phyloP scores from a whole-genome alignment of 2,113 vertebrate species.

The Ramphastos sulfuratus region DNA sequence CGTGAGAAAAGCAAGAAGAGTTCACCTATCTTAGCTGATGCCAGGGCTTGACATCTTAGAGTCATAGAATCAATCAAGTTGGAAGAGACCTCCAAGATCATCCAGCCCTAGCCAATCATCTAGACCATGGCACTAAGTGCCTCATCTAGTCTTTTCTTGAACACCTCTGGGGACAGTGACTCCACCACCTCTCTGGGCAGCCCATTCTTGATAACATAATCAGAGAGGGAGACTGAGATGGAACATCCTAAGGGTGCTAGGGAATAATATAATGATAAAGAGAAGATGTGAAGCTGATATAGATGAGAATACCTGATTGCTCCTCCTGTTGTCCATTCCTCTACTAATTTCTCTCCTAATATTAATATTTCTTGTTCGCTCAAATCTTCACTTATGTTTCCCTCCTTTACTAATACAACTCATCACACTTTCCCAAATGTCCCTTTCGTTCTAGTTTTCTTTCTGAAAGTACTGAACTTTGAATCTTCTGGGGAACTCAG shows the following conservation, averaged over 20 bases:
- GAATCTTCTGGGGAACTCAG: not conserved
- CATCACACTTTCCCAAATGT: not conserved
- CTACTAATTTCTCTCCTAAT: not conserved
- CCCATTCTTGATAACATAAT: not conserved
- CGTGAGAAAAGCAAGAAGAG: not conserved
- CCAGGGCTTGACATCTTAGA: not conserved
- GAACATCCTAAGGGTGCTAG: not conserved
- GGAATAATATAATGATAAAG: not conserved
- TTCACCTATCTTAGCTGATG: not conserved
- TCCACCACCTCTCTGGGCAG: not conserved
- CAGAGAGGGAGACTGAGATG: not conserved
- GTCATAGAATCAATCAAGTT: no score
- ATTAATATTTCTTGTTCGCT: not conserved
- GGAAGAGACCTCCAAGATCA: no score
- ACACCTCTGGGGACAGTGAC: no score
- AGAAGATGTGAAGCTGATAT: not conserved
- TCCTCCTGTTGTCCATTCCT: not conserved
- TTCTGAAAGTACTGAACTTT: not conserved
- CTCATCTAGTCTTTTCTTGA: no score
- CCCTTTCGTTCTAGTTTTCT: not conserved
- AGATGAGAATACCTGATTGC: not conserved
- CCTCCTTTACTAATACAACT: not conserved
- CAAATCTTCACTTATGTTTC: not conserved
- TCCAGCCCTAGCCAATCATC: no score
- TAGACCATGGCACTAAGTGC: no score